A percentile compares a stretch with the other conserved stretches of the same genome.
phyloP scores from a whole-genome alignment of 1,140 invertebrate genomes.

The Globodera rostochiensis region DNA sequence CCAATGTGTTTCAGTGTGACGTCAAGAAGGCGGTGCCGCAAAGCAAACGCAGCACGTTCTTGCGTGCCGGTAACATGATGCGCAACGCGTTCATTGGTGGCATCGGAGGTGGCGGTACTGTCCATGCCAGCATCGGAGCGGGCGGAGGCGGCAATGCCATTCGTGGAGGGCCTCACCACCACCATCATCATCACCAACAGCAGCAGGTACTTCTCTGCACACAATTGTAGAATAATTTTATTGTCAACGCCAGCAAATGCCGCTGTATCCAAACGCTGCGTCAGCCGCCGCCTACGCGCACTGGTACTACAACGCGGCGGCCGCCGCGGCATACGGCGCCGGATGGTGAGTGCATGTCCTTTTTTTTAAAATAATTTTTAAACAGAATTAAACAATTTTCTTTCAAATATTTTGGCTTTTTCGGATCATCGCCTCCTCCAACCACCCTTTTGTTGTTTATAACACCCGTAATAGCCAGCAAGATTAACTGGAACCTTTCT shows the following conservation, averaged over 20 bases:
- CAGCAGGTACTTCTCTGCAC: not conserved
- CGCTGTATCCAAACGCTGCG: not conserved
- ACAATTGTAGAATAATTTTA: too few relatives aligned
- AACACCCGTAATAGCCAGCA: too few relatives aligned
- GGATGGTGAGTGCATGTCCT: not conserved
- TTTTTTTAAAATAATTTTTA: too few relatives aligned
- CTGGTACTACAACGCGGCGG: not conserved
- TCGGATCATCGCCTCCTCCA: too few relatives aligned
- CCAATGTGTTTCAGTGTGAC: constrained; percentile 54
- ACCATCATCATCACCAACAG: not conserved
- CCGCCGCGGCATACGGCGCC: not conserved
- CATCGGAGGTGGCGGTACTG: too few relatives aligned
- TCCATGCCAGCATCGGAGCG: not conserved
- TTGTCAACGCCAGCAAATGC: not conserved
- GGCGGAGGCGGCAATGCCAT: not conserved
- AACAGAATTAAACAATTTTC: too few relatives aligned
- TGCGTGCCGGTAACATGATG: not conserved
- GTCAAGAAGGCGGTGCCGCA: constrained; percentile 65
- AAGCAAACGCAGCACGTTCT: constrained; percentile 15
- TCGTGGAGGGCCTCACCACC: not conserved
- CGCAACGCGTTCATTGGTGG: not conserved
- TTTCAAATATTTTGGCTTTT: too few relatives aligned
- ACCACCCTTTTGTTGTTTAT: too few relatives aligned
- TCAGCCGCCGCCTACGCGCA: not conserved
- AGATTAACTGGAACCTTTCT: too few relatives aligned